phyloP scores from a whole-genome alignment of 1,140 invertebrate species.

The Linepithema humile region DNA sequence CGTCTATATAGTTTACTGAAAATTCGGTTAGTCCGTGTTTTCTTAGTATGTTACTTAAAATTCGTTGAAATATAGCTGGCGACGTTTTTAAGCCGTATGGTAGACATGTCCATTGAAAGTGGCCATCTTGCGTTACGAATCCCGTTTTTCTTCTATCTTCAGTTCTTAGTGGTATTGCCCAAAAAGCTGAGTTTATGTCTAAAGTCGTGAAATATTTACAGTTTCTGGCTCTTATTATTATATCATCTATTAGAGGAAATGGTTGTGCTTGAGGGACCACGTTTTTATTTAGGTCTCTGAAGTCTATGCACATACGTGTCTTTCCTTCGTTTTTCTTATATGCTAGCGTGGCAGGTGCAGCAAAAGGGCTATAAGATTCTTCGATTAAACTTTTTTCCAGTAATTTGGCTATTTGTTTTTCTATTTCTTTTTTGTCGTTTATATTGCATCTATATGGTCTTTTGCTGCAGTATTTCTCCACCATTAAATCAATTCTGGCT shows the following conservation, averaged over 20 bases:
- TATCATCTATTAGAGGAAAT: constrained; percentile 68
- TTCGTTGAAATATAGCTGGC: constrained; percentile 25
- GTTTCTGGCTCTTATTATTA: constrained; percentile 47
- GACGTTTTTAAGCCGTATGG: not conserved
- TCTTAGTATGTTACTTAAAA: constrained; percentile 27
- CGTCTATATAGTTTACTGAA: not conserved
- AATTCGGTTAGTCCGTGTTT: not conserved
- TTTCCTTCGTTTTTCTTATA: not conserved
- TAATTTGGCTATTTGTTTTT: not conserved
- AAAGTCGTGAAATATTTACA: too few relatives aligned
- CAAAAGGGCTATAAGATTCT: constrained; percentile 23
- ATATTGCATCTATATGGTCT: constrained; percentile 20
- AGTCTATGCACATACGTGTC: constrained; percentile 13
- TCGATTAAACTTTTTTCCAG: not conserved
- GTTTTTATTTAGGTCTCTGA: too few relatives aligned
- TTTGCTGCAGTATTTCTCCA: constrained; percentile 20
- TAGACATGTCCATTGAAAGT: not conserved
- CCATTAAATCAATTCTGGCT: not conserved
- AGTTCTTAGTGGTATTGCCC: too few relatives aligned
- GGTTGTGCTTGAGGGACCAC: constrained; percentile 54
- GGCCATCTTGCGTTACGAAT: too few relatives aligned
- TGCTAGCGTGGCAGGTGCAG: constrained; percentile 2
- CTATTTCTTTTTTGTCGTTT: constrained; percentile 15
- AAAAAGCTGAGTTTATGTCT: too few relatives aligned
- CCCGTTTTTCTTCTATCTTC: too few relatives aligned